Percentiles rank a stretch among this genome's conserved stretches.
Evolutionary conservation across 1,140 invertebrate species (phyloP).

Genomic region (Apis cerana): DNA sequence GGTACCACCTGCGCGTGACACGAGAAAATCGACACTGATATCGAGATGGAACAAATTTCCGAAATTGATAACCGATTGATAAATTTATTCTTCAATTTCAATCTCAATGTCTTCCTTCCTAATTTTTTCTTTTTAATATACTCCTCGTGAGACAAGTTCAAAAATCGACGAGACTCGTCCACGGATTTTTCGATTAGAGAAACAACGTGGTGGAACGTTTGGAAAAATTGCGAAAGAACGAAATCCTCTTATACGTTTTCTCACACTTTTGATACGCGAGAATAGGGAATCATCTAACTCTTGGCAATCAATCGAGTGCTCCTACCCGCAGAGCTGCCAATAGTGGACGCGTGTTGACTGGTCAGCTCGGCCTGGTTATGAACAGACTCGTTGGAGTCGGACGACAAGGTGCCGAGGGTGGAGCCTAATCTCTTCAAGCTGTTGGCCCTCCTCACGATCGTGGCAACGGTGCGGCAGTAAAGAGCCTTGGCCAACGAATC

Average conservation of each 20-base stretch:
- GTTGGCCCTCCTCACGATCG: constrained; percentile 95
- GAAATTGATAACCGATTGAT: not conserved
- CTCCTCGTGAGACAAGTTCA: no score
- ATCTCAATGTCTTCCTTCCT: no score
- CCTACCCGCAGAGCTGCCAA: constrained; percentile 84
- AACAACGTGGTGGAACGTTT: no score
- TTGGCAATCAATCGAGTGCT: no score
- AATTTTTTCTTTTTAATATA: no score
- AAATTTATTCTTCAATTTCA: no score
- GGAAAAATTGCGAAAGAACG: no score
- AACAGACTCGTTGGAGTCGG: constrained; percentile 95
- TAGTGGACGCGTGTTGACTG: constrained; percentile 93
- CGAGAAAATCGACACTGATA: not conserved
- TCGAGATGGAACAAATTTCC: not conserved
- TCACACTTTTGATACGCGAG: no score
- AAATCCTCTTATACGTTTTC: no score
- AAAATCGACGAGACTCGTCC: no score
- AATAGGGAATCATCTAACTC: no score
- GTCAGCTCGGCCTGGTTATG: constrained; percentile 92
- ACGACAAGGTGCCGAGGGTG: constrained; percentile 93
- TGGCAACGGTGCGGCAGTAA: constrained; percentile 96
- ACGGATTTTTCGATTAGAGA: no score
- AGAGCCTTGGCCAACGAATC: constrained; percentile 95
- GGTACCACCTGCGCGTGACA: constrained; percentile 80
- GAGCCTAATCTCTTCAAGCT: constrained; percentile 94